A percentile compares a stretch with the other conserved stretches of the same genome.
Conservation (phyloP, 2,797 vertebrate genomes). For the Acipenser oxyrinchus region DNA sequence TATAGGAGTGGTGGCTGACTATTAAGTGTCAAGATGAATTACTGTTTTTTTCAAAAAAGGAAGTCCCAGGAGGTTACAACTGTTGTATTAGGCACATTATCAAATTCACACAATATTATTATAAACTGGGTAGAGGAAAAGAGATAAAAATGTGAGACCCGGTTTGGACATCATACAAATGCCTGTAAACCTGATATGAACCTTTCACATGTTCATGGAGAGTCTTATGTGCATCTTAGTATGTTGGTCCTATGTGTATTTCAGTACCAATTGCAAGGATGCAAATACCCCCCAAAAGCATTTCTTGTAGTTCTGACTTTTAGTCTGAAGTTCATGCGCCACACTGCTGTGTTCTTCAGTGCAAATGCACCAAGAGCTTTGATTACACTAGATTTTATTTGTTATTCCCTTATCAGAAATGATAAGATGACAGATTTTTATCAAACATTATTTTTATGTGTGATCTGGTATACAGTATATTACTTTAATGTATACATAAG, state of each 20-base stretch:
- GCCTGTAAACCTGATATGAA: too few species aligned
- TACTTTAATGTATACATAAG: too few species aligned
- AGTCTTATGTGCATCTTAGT: too few species aligned
- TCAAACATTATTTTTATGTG: conserved; percentile 5
- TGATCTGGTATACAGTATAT: too few species aligned
- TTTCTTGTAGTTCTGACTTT: too few species aligned
- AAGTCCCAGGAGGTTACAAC: conserved; percentile 1
- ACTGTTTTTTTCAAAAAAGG: conserved; percentile 12
- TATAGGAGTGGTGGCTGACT: conserved; percentile 2
- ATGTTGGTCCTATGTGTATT: too few species aligned
- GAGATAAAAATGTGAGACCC: conserved; percentile 1
- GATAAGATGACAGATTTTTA: conserved; percentile 11
- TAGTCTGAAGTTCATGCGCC: too few species aligned
- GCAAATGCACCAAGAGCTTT: too few species aligned
- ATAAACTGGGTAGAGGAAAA: conserved; percentile 7
- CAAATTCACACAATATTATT: conserved; percentile 15
- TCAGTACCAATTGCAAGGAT: too few species aligned
- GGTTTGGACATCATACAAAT: background rate
- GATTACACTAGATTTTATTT: background rate
- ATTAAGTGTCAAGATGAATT: conserved; percentile 12
- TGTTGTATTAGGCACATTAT: conserved; percentile 17
- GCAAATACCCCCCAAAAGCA: too few species aligned
- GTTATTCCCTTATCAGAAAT: conserved; percentile 5
- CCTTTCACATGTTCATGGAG: too few species aligned
- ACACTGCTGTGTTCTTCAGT: too few species aligned